Conservation (phyloP, 2,888 invertebrate species). For the Chymomyza amoena region DNA sequence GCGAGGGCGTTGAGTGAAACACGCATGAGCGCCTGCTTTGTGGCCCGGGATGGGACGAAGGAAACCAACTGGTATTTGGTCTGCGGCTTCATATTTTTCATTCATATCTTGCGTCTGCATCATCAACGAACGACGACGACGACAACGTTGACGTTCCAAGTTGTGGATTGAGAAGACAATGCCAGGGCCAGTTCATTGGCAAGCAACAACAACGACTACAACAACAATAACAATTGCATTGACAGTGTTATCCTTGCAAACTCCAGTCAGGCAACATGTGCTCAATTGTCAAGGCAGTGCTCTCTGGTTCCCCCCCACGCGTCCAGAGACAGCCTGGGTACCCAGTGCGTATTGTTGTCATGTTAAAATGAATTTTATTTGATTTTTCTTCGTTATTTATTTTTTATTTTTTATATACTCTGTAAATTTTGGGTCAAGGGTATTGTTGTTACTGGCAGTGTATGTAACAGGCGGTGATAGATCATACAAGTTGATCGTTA, state of each 20-base stretch:
- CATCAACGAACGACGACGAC: slow-evolving; percentile 53
- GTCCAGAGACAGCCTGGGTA: neutral
- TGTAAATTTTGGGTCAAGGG: too few relatives aligned
- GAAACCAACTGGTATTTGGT: slow-evolving; percentile 40
- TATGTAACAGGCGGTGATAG: too few relatives aligned
- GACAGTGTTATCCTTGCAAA: neutral
- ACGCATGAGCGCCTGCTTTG: slow-evolving; percentile 57
- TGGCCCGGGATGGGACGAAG: slow-evolving; percentile 2
- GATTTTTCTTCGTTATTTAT: neutral
- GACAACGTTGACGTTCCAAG: slow-evolving; percentile 19
- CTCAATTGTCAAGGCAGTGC: neutral
- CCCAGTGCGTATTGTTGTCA: neutral
- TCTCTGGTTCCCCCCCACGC: too few relatives aligned
- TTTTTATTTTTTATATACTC: too few relatives aligned
- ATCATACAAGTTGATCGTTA: too few relatives aligned
- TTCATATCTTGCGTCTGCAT: slow-evolving; percentile 72
- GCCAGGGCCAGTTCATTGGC: slow-evolving; percentile 52
- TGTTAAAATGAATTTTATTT: slow-evolving; percentile 47
- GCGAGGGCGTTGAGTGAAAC: slow-evolving; percentile 4
- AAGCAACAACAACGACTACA: slow-evolving; percentile 64
- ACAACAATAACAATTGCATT: slow-evolving; percentile 24
- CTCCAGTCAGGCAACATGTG: neutral
- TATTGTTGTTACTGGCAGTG: too few relatives aligned
- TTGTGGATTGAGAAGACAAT: neutral
- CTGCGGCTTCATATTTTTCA: slow-evolving; percentile 70